Evolutionary conservation across 1,140 invertebrate species (phyloP), one percentile per base, ranked within the genome.

Genomic region (Drosophila murphyi): DNA sequence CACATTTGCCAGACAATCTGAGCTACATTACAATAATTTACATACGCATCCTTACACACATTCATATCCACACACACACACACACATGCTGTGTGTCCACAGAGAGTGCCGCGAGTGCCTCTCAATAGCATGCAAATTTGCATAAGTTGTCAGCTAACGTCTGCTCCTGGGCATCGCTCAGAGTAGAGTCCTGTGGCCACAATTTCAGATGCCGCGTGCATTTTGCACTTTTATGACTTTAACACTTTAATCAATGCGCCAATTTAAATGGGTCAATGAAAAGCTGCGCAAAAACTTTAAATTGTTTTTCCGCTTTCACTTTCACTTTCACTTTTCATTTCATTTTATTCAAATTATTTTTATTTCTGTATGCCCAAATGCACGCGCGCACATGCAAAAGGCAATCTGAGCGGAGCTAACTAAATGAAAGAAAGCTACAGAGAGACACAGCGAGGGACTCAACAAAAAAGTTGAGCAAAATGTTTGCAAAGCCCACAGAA

Each of bases 81-180:
- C 50, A 62, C 29, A 50, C 12, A 28, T 43, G 28, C 3, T 10
- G 3, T 3, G 10, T 3, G 7, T 8, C 20, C 54, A 62, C 28
- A 32, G 3, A 20, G 37, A 2, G 32, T 37, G 64, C 50, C 63
- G 61, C 82, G 76, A 76, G 76, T 86, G 80, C 76, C 76, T 82
- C 82, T 87, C 82, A 79, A 87, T 88, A 82, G 82, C 82, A 77
- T 57, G 65, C 51, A 88, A 87, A 87, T 87, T 87, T 87, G 83
- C 82, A 87, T 87, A 87, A 87, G 83, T 82, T 88, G 83, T 68
- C 82, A 87, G 80, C 80, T 80, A 85, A 77, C 69, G 83, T 79
- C 61, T 79, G 64, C 52, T 76, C 32, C 50, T 28, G 52, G 31
- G 29, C 52, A 63, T 57, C 48, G 20, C 50, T 63, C 20, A 20